Base-by-base conservation (phyloP, 53 echinoderm and acorn worm genomes). In the Arbacia lixula region DNA sequence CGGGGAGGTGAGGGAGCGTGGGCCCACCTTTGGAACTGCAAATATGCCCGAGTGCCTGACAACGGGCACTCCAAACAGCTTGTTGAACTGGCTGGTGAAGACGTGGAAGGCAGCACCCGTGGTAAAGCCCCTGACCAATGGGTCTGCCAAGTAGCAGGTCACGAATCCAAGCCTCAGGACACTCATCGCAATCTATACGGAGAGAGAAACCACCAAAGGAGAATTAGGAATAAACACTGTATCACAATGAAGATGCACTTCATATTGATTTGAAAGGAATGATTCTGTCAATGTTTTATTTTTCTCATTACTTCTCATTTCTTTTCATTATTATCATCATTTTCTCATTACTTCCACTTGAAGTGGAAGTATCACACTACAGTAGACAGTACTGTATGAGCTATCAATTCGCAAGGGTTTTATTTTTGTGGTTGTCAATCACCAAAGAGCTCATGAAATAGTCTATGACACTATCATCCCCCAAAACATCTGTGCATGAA, bases 101-200 rank as follows among this genome's bases (percentile, higher is more conserved):
- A 97, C 93, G 27, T 94, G 84, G 84, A 88, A 81, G 11, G 92
- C 97, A 22, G 97, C 97, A 31, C 97, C 97, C 1, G 97, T 94
- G 3, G 97, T 97, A 36, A 97, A 97, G 4, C 97, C 97, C 9
- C 97, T 83, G 11, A 97, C 85, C 30, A 97, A 57, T 1, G 97
- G 97, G 22, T 91, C 89, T 0, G 97, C 87, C 26, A 97, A 72
- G 68, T 97, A 97, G 16, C 87, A 87, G 25, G 91, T 97, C 51
- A 97, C 85, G 57, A 97, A 94, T 2, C 97, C 97, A 19, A 93
- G 69, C n/a, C 85, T 91, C 31, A 97, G 46, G 5, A 94, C 49
- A 36, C 90, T 87, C 60, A 97, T 63, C 2, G 86, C 65, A 83
- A 97, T 67, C 97, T 97, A 88, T 26, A 84, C 3, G 21, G 35